Percentiles rank a stretch among this genome's conserved stretches.
These are phyloP conservation scores for Heliconius eleuchia DNA, from an alignment of 1,140 invertebrate species.

Conservation along the genomic window DNA sequence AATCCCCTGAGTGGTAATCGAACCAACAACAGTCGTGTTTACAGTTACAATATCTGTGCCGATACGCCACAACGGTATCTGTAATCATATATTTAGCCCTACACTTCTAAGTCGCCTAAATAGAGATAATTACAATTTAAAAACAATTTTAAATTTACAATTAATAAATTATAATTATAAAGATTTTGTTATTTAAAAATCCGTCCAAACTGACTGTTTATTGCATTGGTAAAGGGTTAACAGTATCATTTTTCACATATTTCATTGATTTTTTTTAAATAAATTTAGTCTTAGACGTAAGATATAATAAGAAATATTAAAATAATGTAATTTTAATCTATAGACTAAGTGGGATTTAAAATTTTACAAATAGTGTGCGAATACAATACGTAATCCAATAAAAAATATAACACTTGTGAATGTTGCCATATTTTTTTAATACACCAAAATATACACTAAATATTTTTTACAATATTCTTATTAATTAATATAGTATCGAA, in stretches of 20 bases:
- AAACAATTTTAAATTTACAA: neutral
- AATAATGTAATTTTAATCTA: constrained; percentile 2
- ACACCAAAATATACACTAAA: constrained; percentile 12
- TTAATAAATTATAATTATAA: neutral
- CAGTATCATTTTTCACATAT: neutral
- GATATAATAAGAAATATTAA: neutral
- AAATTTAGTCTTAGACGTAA: neutral
- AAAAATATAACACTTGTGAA: constrained; percentile 15
- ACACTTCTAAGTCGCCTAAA: neutral
- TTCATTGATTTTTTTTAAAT: neutral
- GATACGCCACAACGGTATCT: too few species aligned
- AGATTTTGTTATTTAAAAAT: neutral
- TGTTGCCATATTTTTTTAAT: constrained; percentile 4
- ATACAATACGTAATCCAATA: constrained; percentile 3
- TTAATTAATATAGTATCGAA: neutral
- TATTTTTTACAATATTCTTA: constrained; percentile 8
- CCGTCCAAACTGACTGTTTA: neutral
- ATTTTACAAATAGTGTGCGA: constrained; percentile 11
- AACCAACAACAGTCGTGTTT: too few species aligned
- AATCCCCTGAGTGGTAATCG: too few species aligned
- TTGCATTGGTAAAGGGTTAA: neutral
- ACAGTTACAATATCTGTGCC: too few species aligned
- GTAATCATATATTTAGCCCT: neutral
- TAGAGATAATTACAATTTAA: neutral
- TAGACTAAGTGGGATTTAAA: constrained; percentile 5